Evolutionary conservation across 2,113 vertebrate species (phyloP), one percentile per base, ranked within the genome.

Genomic region (Macrotis lagotis): DNA sequence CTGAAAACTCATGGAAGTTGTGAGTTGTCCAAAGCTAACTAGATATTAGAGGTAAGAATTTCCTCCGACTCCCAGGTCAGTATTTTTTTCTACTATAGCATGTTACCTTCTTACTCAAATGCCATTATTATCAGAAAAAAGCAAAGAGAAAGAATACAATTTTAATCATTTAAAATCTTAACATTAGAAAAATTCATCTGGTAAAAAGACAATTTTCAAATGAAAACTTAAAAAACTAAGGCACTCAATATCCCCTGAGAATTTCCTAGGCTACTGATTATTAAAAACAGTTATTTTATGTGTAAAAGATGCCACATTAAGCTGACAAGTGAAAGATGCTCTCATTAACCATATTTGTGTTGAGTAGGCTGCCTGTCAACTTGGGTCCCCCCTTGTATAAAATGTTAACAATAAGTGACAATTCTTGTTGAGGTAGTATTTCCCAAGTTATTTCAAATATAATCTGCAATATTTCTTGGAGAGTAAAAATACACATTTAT

Each of bases 251-350:
- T 50, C 52, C 89, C 95, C 37, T 95, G 94, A 97, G 91, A 48
- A 50, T 88, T 95, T 50, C 47, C 90, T 94, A 92, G 95, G 95
- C 94, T 96, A 93, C 95, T 96, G 97, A 93, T 97, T 97, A 96
- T 52, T 91, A 83, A 93, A 96, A 90, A 9, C 50, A 26, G 37
- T 95, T 96, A 94, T 94, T 98, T 96, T 49, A 28, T 66, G 90
- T 91, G 92, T 88, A 92, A 2, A 95, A 95, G 66, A 92, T 50
- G 25, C 16, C 97, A 28, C 52, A 93, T 94, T 96, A 96, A 51
- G 93, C 90, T 95, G 51, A 92, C 95, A 59, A 90, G 91, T 93
- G 47, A 93, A 74, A 52, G 47, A 95, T 97, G 90, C 83, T 94
- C 94, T 97, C 94, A 96, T 98, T 97, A 97, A 51, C 37, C 11